Evolutionary conservation across 2,797 vertebrate genomes (phyloP).

Genomic region (Sylvia borin): DNA sequence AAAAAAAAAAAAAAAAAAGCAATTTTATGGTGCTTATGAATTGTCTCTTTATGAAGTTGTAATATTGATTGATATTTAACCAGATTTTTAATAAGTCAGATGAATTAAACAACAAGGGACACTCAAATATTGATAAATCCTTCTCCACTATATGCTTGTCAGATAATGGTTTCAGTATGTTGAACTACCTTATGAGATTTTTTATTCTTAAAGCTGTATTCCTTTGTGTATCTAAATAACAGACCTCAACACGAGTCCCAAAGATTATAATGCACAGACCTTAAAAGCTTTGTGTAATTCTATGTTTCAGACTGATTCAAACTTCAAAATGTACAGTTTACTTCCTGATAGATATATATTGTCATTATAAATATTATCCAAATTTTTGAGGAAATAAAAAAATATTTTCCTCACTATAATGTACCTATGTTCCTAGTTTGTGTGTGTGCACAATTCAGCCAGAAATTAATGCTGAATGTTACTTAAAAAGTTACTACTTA

Average conservation of each 20-base stretch:
- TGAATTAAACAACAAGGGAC: neutral
- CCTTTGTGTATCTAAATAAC: neutral
- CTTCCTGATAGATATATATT: neutral
- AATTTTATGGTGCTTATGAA: neutral
- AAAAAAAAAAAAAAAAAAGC: neutral
- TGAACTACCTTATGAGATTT: neutral
- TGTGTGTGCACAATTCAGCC: neutral
- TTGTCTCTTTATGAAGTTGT: neutral
- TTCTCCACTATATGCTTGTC: neutral
- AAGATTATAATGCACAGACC: neutral
- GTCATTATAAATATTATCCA: neutral
- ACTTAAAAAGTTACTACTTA: neutral
- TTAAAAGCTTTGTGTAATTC: neutral
- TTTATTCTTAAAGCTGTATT: neutral
- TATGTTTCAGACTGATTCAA: neutral
- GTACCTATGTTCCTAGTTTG: neutral
- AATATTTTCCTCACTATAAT: neutral
- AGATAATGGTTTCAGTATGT: neutral
- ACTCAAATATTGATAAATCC: neutral
- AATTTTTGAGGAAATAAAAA: neutral
- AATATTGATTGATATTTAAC: neutral
- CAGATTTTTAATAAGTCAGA: neutral
- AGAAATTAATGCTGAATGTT: neutral
- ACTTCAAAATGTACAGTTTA: neutral
- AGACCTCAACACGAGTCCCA: rapidly evolving